A percentile compares a stretch with the other conserved stretches of the same genome.
These are phyloP conservation scores for Anguilla obscura DNA, from an alignment of 2,797 vertebrate genomes.

Conservation along the genomic window DNA sequence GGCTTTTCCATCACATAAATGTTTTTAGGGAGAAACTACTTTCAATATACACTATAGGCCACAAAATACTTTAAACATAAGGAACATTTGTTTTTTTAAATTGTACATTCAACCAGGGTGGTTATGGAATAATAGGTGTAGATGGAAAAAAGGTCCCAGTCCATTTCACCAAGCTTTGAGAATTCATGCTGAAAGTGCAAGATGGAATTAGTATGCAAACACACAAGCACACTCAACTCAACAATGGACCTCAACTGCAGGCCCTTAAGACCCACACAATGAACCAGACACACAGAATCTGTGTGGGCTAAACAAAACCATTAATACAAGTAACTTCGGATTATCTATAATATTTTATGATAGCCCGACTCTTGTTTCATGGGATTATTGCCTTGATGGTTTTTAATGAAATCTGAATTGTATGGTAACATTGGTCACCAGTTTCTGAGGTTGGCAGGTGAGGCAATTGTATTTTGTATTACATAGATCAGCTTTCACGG, in stretches of 20 bases:
- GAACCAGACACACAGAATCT: not conserved
- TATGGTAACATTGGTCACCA: not conserved
- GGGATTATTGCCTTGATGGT: not conserved
- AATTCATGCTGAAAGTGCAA: constrained; percentile 47
- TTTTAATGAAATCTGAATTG: not conserved
- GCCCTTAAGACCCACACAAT: constrained; percentile 10
- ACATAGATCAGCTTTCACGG: constrained; percentile 26
- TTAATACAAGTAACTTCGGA: not conserved
- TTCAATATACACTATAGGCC: not conserved
- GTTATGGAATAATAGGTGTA: not conserved
- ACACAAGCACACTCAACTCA: constrained; percentile 42
- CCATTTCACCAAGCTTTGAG: constrained; percentile 31
- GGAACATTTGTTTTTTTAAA: constrained; percentile 32
- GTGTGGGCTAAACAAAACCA: not conserved
- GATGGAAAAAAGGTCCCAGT: not conserved
- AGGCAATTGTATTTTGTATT: not conserved
- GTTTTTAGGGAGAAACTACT: not conserved
- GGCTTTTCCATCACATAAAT: constrained; percentile 2
- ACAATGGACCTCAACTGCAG: constrained; percentile 40
- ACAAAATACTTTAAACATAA: constrained; percentile 7
- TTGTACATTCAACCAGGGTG: constrained; percentile 12
- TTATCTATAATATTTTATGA: constrained; percentile 6
- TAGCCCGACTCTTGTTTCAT: not conserved
- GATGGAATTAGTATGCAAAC: constrained; percentile 49
- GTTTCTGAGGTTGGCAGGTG: constrained; percentile 17